These are phyloP conservation scores for Ophion ellenae DNA, from an alignment of 2,888 invertebrate species.

Conservation along the genomic window DNA sequence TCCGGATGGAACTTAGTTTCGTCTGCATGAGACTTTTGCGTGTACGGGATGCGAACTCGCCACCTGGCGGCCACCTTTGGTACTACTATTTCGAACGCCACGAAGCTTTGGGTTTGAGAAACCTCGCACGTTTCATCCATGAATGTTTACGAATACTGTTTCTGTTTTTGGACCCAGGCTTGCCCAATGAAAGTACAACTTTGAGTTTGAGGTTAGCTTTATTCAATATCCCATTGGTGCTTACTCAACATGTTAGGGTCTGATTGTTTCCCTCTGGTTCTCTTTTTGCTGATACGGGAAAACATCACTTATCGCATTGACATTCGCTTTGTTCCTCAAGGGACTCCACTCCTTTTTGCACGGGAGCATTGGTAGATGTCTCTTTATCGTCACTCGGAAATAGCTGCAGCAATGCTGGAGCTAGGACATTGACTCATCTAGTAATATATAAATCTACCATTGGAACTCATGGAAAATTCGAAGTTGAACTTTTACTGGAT, in stretches of 20 bases:
- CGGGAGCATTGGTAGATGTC: too few relatives aligned
- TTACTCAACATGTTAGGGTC: neutral
- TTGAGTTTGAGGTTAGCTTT: neutral
- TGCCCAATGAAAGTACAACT: neutral
- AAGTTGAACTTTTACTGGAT: neutral
- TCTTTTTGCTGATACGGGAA: neutral
- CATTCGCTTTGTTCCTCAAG: too few relatives aligned
- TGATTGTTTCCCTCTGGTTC: too few relatives aligned
- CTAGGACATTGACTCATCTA: too few relatives aligned
- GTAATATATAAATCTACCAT: neutral
- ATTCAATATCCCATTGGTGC: neutral
- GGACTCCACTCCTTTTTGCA: too few relatives aligned
- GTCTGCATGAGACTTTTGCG: neutral
- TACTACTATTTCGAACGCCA: too few relatives aligned
- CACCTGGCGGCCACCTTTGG: neutral
- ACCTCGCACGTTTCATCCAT: too few relatives aligned
- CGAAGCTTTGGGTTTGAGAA: too few relatives aligned
- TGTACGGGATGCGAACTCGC: neutral
- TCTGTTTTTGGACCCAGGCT: neutral
- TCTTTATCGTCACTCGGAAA: too few relatives aligned
- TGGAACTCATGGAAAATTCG: neutral
- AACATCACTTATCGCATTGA: neutral
- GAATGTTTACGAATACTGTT: neutral
- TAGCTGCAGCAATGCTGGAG: too few relatives aligned
- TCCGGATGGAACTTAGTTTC: neutral